Base-by-base conservation (phyloP, 2,888 invertebrate genomes). In the Leptarthrus brevirostris region DNA sequence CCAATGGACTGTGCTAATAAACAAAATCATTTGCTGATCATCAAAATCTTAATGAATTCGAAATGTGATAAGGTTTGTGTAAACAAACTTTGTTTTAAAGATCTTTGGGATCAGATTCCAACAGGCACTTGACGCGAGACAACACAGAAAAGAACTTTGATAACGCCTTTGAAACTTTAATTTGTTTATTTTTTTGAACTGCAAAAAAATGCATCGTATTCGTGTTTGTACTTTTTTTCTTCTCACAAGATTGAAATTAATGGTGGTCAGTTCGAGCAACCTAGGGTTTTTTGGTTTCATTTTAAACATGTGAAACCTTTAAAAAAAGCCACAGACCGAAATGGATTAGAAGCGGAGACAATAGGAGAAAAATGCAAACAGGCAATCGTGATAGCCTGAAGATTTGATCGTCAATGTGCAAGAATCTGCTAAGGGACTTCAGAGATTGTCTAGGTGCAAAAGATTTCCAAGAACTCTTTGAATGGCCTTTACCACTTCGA, bases 391-490 rank as follows among this genome's bases (percentile, higher is more conserved):
- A 1, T 10, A 8, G 54, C 16, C 30, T 8, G 36, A 18, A 36
- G 36, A 36, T 12, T 40, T 12, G 6, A 8, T 40, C 36, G 34
- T 36, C 34, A 36, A 58, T 34, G 58, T 26, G 36, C 36, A 58
- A 36, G 40, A 58, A 58, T 58, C 20, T 18, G 58, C 58, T 36
- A 58, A 58, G 36, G 58, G 58, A 58, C 36, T 36, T 58, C 6
- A 58, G 20, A 8, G 26, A 58, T 8, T 54, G 12, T 20, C 24
- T 40, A 8, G 22, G n/a, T 64, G 18, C 22, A 18, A 18, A 20
- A 14, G 64, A 64, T 64, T 64, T 64, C 64, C 64, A 64, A 44
- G 64, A 64, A 64, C 44, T 22, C n/a, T n/a, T n/a, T n/a, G n/a
- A n/a, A n/a, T n/a, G n/a, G n/a, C n/a, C n/a, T n/a, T n/a, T n/a